Base-by-base conservation (phyloP, 2,797 vertebrate species). In the Cossypha dichroa region DNA sequence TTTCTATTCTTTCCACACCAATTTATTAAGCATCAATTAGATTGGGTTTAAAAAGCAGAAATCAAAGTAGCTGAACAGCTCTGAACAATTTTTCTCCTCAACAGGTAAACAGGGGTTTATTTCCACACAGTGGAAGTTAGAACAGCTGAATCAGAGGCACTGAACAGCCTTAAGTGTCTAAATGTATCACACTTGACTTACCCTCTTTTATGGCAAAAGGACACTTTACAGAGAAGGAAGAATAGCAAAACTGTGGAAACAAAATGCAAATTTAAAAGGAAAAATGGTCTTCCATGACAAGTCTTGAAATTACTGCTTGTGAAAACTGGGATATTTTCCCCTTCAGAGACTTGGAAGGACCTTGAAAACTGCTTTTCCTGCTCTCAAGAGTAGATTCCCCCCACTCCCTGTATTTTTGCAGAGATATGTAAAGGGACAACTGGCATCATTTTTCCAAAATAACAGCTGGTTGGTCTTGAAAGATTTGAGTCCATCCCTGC, bases 11-110 rank as follows among this genome's bases (percentile, higher is more conserved):
- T 94, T n/a, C 60, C 12, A 8, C 70, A 48, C 48, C 64, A 59
- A 26, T 56, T 85, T 62, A 82, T 60, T 73, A 82, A 55, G 9
- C 54, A 67, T 33, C 45, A 41, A 2, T 68, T 58, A 36, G 18
- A 58, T 6, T 19, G 0, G 48, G 14, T 60, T 95, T 93, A 51
- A 92, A 74, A 94, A 88, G 46, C 58, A 94, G 43, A 92, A 94
- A 75, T 60, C 51, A 29, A 87, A 89, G 56, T 16, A 85, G 56
- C 40, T 52, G 33, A 56, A 54, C 28, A 38, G 13, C 48, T 49
- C 19, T 25, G 48, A 70, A 29, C 16, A 10, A 22, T 8, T 36
- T 64, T 69, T 49, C 54, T 15, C 69, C 41, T 66, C 55, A 15
- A n/a, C 19, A 33, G 15, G 40, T 31, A 46, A 62, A 40, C 9